Evolutionary conservation across 2,888 invertebrate genomes (phyloP).

Genomic region (Graphium colonna): DNA sequence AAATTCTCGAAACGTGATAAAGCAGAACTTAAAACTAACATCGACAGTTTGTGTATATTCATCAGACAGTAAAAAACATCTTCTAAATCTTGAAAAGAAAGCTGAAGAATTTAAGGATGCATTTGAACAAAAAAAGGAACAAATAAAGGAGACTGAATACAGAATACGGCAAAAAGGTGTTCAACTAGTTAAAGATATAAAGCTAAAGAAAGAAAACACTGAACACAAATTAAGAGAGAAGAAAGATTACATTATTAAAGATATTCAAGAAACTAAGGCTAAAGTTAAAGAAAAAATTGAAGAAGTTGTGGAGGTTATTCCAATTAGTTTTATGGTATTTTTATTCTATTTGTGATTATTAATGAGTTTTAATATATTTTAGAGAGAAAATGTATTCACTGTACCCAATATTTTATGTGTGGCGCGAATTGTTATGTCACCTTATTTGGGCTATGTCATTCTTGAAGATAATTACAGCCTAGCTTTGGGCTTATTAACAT

Average conservation of each 20-base stretch:
- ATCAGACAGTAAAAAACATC: conserved; percentile 61
- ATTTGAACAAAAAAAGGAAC: conserved; percentile 81
- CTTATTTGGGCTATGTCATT: conserved; percentile 94
- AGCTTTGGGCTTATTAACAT: conserved; percentile 89
- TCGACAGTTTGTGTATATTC: conserved; percentile 51
- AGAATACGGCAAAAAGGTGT: conserved; percentile 66
- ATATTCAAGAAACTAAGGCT: conserved; percentile 85
- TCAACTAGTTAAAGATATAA: conserved; percentile 67
- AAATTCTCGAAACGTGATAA: conserved; percentile 35
- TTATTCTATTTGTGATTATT: background rate
- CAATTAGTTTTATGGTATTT: conserved; percentile 24
- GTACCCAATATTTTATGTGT: conserved; percentile 95
- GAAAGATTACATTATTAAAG: conserved; percentile 83
- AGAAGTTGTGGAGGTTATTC: conserved; percentile 84
- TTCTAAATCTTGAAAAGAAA: conserved; percentile 66
- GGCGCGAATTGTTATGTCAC: conserved; percentile 91
- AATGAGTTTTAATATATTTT: conserved; percentile 32
- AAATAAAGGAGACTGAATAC: conserved; percentile 80
- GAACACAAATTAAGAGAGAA: conserved; percentile 74
- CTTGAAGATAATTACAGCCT: conserved; percentile 88
- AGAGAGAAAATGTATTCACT: conserved; percentile 94
- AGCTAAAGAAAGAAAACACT: conserved; percentile 65
- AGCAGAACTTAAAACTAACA: conserved; percentile 38
- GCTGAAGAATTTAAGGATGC: conserved; percentile 76
- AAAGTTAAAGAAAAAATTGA: conserved; percentile 87